Conservation (phyloP, 2,888 invertebrate species). For the Tinea pellionella region DNA sequence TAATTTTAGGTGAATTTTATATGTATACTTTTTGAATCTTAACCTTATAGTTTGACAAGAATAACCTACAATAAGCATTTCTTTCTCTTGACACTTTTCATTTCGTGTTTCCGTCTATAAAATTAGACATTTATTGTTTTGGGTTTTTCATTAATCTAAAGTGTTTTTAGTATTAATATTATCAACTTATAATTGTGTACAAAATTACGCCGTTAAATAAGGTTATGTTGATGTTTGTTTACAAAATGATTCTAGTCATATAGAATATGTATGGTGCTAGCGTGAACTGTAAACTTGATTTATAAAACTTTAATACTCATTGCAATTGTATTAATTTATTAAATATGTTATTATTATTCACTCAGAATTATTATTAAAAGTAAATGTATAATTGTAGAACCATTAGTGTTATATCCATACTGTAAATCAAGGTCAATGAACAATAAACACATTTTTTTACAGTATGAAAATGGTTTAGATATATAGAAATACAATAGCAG, state of each 20-base stretch:
- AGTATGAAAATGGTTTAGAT: slow-evolving; percentile 10
- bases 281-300: too few species aligned
- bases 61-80: slow-evolving; percentile 49
- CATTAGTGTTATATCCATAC: background rate
- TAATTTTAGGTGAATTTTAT: background rate
- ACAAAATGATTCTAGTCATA: background rate
- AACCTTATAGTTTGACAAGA: slow-evolving; percentile 57
- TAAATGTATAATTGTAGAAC: too few species aligned
- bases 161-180: background rate
- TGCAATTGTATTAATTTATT: too few species aligned
- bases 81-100: slow-evolving; percentile 59
- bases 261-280: background rate
- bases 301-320: too few species aligned
- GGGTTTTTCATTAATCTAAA: background rate
- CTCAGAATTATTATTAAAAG: too few species aligned
- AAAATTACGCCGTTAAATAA: slow-evolving; percentile 25
- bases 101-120: slow-evolving; percentile 30
- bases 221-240: slow-evolving; percentile 66
- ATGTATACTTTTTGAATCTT: slow-evolving; percentile 24
- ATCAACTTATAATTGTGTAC: background rate
- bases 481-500: background rate
- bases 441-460: slow-evolving; percentile 3
- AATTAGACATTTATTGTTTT: background rate
- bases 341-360: too few species aligned
- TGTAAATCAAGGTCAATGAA: background rate